Evolutionary conservation across 1,140 invertebrate genomes (phyloP), one percentile per base, ranked within the genome.

Genomic region (Mya arenaria): DNA sequence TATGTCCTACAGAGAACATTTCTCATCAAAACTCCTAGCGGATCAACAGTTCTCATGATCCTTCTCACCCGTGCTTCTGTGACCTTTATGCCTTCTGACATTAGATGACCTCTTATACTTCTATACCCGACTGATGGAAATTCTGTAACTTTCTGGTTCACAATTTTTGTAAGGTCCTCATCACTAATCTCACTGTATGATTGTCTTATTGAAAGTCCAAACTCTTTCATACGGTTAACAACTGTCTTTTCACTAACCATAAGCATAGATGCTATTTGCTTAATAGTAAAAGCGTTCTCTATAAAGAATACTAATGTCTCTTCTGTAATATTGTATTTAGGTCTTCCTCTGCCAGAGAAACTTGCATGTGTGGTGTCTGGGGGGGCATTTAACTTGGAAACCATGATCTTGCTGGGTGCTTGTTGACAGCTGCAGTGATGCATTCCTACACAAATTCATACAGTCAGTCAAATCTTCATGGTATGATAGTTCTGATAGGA

Each of bases 1-100:
- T 69, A 69, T 69, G 65, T 69, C 65, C 48, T 36, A 41, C 65
- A 69, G 48, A 68, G 48, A 69, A 39, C 65, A 69, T 69, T 69
- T 44, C 65, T 36, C 65, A 69, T 36, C 48, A 69, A 69, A 8
- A 69, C 65, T 69, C 65, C 65, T 44, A 69, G 65, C 13, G 65
- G 65, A 69, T 69, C 41, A 44, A 69, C 65, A 69, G 65, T 41
- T 69, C 37, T 69, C 65, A 69, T 69, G 65, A 44, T 28, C 48
- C 37, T 69, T 28, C 63, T 66, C 63, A 66, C 41, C 48, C 36
- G 41, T 36, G 65, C 65, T 17, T 69, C 30, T 23, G 65, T 69
- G 48, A 69, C 30, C 65, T 41, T 68, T 25, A 68, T 68, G 37
- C 65, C 65, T 44, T 69, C 65, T 44, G 36, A 39, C 32, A 13